Base-by-base conservation (phyloP, 2,113 vertebrate genomes). In the Pseudonaja textilis region DNA sequence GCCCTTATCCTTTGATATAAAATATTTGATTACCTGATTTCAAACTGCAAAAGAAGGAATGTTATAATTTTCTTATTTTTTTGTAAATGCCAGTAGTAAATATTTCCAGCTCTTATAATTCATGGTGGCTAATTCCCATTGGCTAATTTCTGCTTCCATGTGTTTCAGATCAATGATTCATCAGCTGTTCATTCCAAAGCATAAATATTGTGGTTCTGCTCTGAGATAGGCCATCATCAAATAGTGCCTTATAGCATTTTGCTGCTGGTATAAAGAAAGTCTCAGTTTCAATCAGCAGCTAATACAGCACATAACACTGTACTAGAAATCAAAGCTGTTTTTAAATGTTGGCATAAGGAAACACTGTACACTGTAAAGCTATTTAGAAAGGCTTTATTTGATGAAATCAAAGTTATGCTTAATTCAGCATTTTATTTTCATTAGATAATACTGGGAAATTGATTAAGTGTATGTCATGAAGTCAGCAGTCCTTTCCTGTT, bases 101-200 rank as follows among this genome's bases (percentile, higher is more conserved):
- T 93, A 85, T 61, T 50, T 85, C 52, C 88, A 85, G 42, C 69
- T 90, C 88, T 39, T 50, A 59, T 50, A 89, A 90, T 89, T 61
- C 42, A 88, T 61, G 88, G 69, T 12, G 25, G 74, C 92, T 85
- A 59, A 92, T 85, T 89, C 88, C 88, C 69, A 59, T 52, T n/a
- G 29, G 92, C 88, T 93, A 86, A 93, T 93, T 90, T 86, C 92
- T 42, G 88, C 85, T 93, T 93, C 88, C 92, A 93, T 93, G 69
- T 86, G 88, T 86, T 93, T 93, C 85, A 90, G 88, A 93, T 93
- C 88, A 93, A 89, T 90, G 92, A 86, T 89, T 93, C 92, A 93
- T 90, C 54, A 93, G 74, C 50, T 22, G 4, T 57, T 61, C 89
- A 61, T 90, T 55, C 74, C 55, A 89, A 54, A 89, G 29, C 88